phyloP scores from a whole-genome alignment of 1,140 invertebrate species.

The Latrodectus geometricus region DNA sequence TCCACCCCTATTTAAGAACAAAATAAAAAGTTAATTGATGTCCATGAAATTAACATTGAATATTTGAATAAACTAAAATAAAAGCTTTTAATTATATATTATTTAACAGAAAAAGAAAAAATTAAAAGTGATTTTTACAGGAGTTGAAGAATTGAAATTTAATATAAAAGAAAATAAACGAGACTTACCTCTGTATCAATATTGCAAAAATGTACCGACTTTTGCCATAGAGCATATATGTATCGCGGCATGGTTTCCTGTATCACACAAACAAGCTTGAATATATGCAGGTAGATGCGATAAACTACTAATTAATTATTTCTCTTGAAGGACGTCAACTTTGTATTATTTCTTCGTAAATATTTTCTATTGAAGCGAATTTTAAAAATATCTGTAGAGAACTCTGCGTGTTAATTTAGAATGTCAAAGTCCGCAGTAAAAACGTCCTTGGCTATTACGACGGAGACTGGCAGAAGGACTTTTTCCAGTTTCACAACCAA shows the following conservation, averaged over 20 bases:
- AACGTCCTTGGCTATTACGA: conserved; percentile 3
- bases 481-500: conserved; percentile 39
- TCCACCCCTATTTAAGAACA: no score
- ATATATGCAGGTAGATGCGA: neutral
- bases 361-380: neutral
- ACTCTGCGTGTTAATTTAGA: neutral
- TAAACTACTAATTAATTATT: neutral
- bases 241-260: conserved; percentile 66
- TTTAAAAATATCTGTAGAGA: neutral
- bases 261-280: neutral
- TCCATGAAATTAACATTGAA: no score
- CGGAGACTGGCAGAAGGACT: conserved; percentile 28
- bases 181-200: conserved; percentile 57
- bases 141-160: neutral
- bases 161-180: conserved; percentile 9
- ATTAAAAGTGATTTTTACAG: no score
- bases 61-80: no score
- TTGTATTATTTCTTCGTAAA: neutral
- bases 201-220: conserved; percentile 53
- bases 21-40: no score
- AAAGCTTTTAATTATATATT: no score
- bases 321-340: neutral
- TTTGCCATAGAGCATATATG: conserved; percentile 65
- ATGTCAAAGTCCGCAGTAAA: conserved; percentile 14
- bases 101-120: no score